phyloP scores from a whole-genome alignment of 2,797 vertebrate genomes.

The Coccyzus lansbergi region DNA sequence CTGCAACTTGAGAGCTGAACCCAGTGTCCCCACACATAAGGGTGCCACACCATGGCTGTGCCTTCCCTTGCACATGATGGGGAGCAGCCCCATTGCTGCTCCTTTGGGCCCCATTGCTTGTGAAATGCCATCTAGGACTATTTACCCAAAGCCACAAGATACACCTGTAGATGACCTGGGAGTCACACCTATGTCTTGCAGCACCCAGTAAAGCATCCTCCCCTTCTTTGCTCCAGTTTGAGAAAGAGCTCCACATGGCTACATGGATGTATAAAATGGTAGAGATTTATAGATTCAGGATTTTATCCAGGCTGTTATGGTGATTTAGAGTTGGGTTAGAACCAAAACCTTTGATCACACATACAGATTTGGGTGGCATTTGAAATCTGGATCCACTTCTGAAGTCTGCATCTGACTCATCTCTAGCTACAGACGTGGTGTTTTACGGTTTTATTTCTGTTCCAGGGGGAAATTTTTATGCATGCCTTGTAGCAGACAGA shows the following conservation, averaged over 20 bases:
- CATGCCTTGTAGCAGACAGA: slow-evolving; percentile 42
- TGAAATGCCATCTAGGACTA: neutral
- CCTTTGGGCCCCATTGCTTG: neutral
- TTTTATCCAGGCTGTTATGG: neutral
- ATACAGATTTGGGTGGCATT: slow-evolving; percentile 11
- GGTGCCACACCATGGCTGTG: fast-evolving
- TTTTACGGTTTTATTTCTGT: slow-evolving; percentile 36
- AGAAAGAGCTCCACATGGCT: neutral
- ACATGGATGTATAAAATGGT: neutral
- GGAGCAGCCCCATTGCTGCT: neutral
- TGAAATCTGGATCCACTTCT: slow-evolving; percentile 45
- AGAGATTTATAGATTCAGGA: slow-evolving; percentile 3
- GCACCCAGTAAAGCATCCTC: neutral
- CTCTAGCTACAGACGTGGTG: slow-evolving; percentile 25
- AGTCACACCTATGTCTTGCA: fast-evolving
- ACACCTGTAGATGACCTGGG: neutral
- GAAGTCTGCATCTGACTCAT: slow-evolving; percentile 53
- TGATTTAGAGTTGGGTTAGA: slow-evolving; percentile 31
- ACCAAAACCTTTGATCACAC: slow-evolving; percentile 40
- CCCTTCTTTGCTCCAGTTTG: neutral
- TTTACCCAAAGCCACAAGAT: neutral
- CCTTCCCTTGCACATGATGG: neutral
- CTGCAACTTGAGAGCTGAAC: neutral
- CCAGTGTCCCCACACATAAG: fast-evolving
- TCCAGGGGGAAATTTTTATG: slow-evolving; percentile 47